These are phyloP conservation scores for Frankliniella fusca DNA, from an alignment of 2,888 invertebrate genomes.

Conservation along the genomic window DNA sequence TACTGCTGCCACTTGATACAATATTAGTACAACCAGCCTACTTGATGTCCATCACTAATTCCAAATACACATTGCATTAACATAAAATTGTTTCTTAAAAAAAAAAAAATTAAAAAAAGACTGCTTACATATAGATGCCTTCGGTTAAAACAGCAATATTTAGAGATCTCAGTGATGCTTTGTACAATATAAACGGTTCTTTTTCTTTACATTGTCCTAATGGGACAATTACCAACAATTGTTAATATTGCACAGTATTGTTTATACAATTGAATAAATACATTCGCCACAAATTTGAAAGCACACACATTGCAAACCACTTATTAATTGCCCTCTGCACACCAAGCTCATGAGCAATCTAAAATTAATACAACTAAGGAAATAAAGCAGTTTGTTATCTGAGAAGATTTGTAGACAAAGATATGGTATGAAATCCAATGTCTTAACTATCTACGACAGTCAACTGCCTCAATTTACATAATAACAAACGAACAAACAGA, in stretches of 20 bases:
- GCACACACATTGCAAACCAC: constrained; percentile 21
- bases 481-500: too few species aligned
- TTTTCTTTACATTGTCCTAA: neutral
- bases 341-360: constrained; percentile 13
- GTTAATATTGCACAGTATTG: constrained; percentile 19
- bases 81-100: neutral
- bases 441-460: too few species aligned
- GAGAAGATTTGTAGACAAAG: too few species aligned
- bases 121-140: constrained; percentile 8
- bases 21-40: neutral
- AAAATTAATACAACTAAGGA: neutral
- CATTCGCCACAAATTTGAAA: neutral
- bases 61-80: constrained; percentile 12
- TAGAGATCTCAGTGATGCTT: constrained; percentile 21
- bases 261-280: constrained; percentile 14
- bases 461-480: too few species aligned
- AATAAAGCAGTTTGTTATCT: too few species aligned
- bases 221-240: neutral
- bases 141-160: constrained; percentile 11
- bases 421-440: too few species aligned
- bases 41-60: neutral
- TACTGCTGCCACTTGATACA: neutral
- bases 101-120: neutral
- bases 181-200: constrained; percentile 7
- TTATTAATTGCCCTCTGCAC: constrained; percentile 19